Percentiles rank a stretch among this genome's conserved stretches.
Evolutionary conservation across 2,797 vertebrate genomes (phyloP).

Genomic region (Anguilla pacifica): DNA sequence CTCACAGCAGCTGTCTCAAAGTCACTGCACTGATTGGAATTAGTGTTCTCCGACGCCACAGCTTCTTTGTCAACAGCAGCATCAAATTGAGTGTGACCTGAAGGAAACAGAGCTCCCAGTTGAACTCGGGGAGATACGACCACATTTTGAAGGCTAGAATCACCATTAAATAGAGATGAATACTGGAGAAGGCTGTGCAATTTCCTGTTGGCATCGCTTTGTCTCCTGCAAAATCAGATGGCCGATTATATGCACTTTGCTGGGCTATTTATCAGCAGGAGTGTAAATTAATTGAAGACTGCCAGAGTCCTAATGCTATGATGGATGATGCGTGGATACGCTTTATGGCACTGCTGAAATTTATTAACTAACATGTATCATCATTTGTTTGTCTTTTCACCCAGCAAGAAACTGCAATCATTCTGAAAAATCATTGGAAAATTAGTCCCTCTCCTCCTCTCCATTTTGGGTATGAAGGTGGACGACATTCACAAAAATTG

Average conservation of each 20-base stretch:
- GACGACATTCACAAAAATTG: background rate
- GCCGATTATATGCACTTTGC: constrained; percentile 28
- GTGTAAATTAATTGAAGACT: constrained; percentile 33
- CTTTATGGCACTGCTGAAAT: background rate
- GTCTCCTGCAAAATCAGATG: constrained; percentile 26
- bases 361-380: constrained; percentile 32
- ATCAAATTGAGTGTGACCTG: constrained; percentile 26
- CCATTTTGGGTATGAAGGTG: background rate
- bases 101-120: background rate
- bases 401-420: constrained; percentile 18
- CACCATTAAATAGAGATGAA: constrained; percentile 29
- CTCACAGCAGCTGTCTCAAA: constrained; percentile 15
- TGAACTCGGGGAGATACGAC: background rate
- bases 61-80: constrained; percentile 5
- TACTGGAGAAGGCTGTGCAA: constrained; percentile 18
- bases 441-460: background rate
- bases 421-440: constrained; percentile 24
- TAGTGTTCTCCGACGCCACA: constrained; percentile 1
- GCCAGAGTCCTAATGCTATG: constrained; percentile 8
- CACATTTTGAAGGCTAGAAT: background rate
- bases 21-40: constrained; percentile 28
- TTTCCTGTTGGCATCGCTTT: constrained; percentile 25
- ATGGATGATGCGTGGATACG: constrained; percentile 14
- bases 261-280: constrained; percentile 24
- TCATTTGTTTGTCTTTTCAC: constrained; percentile 25